Percentiles rank a stretch among this genome's conserved stretches.
Conservation (phyloP, 1,140 invertebrate genomes). For the Brachionus rubens region DNA sequence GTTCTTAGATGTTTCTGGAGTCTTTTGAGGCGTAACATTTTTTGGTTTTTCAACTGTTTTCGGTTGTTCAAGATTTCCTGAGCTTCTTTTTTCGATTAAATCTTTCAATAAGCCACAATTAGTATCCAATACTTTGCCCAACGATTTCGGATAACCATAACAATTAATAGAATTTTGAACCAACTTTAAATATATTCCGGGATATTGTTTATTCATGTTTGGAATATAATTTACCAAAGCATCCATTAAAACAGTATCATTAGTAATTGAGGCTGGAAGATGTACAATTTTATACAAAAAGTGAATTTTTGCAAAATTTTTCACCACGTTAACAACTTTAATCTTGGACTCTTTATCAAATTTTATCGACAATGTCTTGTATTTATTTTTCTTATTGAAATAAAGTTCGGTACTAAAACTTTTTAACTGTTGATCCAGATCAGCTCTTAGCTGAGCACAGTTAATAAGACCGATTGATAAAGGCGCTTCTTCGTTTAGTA, state of each 20-base stretch:
- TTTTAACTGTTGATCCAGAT: not conserved
- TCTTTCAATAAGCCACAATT: not conserved
- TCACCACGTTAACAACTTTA: not conserved
- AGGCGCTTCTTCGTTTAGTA: slow-evolving; percentile 2
- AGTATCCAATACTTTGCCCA: not conserved
- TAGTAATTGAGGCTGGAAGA: not conserved
- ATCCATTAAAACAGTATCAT: not conserved
- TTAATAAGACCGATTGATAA: slow-evolving; percentile 20
- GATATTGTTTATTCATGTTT: not conserved
- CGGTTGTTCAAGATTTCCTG: not conserved
- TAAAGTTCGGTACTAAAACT: not conserved
- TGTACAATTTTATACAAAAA: slow-evolving; percentile 30
- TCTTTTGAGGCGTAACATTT: not conserved
- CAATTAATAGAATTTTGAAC: not conserved
- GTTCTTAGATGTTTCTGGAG: not conserved
- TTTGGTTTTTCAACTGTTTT: not conserved
- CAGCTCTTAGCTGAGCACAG: not conserved
- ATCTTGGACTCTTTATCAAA: not conserved
- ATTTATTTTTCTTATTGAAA: slow-evolving; percentile 23
- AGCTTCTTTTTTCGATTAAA: not conserved
- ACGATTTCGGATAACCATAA: slow-evolving; percentile 25
- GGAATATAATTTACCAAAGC: not conserved
- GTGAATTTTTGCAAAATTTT: slow-evolving; percentile 8
- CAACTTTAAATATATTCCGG: not conserved
- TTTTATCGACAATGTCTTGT: not conserved